Percentiles rank a stretch among this genome's conserved stretches.
These are phyloP conservation scores for Megaceryle maxima DNA, from an alignment of 2,113 vertebrate species.

Conservation along the genomic window DNA sequence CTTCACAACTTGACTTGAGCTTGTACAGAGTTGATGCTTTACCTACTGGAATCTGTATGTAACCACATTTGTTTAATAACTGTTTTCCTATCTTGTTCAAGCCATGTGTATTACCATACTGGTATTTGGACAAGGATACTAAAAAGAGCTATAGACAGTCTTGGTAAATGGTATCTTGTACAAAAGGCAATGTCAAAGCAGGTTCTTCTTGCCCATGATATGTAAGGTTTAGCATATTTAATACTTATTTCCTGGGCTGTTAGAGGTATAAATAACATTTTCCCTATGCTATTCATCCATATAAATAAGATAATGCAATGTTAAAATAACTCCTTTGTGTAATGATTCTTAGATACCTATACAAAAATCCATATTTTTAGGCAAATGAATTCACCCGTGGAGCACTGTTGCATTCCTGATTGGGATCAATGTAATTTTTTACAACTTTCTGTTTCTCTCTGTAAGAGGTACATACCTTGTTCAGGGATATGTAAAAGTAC, in stretches of 20 bases:
- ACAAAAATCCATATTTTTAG: background rate
- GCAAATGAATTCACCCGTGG: background rate
- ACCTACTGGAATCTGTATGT: no score
- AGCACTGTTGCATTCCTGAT: background rate
- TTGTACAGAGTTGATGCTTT: no score
- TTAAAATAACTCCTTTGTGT: background rate
- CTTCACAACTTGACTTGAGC: no score
- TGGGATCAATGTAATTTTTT: background rate
- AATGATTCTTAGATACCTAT: background rate
- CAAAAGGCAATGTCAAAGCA: background rate
- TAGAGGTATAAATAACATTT: background rate
- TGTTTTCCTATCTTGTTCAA: background rate
- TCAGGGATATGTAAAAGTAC: background rate
- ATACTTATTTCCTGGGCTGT: background rate
- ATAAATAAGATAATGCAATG: background rate
- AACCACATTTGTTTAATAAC: no score
- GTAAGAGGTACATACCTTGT: accelerated
- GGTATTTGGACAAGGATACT: background rate
- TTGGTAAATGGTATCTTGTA: background rate
- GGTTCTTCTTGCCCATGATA: background rate
- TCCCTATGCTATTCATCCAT: background rate
- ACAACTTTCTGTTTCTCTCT: background rate
- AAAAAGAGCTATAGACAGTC: background rate
- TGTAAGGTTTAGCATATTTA: background rate
- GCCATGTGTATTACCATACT: background rate